These are phyloP conservation scores for Tortrix viridana DNA, from an alignment of 2,888 invertebrate species.

Conservation along the genomic window DNA sequence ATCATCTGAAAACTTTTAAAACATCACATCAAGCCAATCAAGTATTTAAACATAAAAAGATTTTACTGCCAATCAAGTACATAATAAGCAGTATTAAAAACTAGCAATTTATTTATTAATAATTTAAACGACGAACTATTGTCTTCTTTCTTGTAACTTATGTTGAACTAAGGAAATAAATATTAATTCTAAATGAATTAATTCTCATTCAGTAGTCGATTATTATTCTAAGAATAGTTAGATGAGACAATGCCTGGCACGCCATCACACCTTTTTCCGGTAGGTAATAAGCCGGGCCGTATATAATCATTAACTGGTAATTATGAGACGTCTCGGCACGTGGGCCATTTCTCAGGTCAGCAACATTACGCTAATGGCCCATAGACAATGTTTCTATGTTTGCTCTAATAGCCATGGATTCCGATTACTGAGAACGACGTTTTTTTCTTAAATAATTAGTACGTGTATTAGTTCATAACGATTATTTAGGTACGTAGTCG, in stretches of 20 bases:
- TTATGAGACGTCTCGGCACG: constrained; percentile 45
- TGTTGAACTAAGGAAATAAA: too few relatives aligned
- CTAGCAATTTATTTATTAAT: too few relatives aligned
- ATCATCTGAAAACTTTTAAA: too few relatives aligned
- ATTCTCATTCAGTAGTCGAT: too few relatives aligned
- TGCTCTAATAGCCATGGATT: constrained; percentile 41
- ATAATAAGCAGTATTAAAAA: too few relatives aligned
- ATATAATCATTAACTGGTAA: constrained; percentile 49
- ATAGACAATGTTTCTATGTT: constrained; percentile 44
- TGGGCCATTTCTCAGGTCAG: constrained; percentile 45
- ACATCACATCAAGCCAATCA: too few relatives aligned
- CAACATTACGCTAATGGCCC: constrained; percentile 48
- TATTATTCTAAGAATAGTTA: not conserved
- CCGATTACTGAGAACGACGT: not conserved
- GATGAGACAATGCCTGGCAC: constrained; percentile 11
- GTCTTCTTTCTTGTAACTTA: too few relatives aligned
- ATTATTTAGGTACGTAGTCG: too few relatives aligned
- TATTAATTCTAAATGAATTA: too few relatives aligned
- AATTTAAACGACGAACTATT: too few relatives aligned
- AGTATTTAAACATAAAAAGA: too few relatives aligned
- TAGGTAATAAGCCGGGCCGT: constrained; percentile 41
- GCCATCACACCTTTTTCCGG: constrained; percentile 17
- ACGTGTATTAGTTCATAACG: not conserved
- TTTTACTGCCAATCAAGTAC: too few relatives aligned
- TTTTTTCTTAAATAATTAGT: not conserved